Percentiles rank a stretch among this genome's conserved stretches.
Evolutionary conservation across 2,888 invertebrate genomes (phyloP).

Genomic region (Agrochola lychnidis): DNA sequence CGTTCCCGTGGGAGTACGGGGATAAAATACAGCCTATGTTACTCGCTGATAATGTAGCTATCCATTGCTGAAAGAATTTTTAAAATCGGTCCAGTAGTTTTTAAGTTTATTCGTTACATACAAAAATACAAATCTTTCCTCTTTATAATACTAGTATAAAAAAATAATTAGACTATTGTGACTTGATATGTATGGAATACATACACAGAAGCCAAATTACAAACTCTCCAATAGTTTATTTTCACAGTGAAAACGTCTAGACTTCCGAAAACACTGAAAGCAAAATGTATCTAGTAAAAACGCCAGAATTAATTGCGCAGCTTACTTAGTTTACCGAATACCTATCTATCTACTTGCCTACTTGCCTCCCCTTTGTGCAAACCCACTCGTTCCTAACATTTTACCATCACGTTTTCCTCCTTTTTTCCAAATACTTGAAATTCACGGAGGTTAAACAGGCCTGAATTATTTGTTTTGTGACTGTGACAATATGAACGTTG

Average conservation of each 20-base stretch:
- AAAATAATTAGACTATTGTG: too few relatives aligned
- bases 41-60: too few relatives aligned
- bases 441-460: conserved; percentile 36
- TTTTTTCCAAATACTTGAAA: conserved; percentile 49
- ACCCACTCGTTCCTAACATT: conserved; percentile 28
- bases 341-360: conserved; percentile 14
- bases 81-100: too few relatives aligned
- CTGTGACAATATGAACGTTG: conserved; percentile 17
- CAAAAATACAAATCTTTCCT: too few relatives aligned
- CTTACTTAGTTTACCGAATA: conserved; percentile 53
- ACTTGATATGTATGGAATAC: neutral
- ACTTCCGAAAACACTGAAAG: conserved; percentile 37
- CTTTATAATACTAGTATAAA: too few relatives aligned
- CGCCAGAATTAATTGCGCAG: conserved; percentile 49
- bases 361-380: conserved; percentile 31
- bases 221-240: conserved; percentile 23
- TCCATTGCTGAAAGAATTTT: too few relatives aligned
- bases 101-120: too few relatives aligned
- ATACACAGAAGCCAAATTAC: neutral
- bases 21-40: too few relatives aligned
- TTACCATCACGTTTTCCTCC: conserved; percentile 23
- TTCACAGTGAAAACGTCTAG: conserved; percentile 29
- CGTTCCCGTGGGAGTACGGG: too few relatives aligned
- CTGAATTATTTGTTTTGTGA: conserved; percentile 42
- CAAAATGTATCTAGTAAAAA: conserved; percentile 36